These are phyloP conservation scores for Astropecten irregularis DNA, from an alignment of 53 echinoderm and acorn worm genomes.

Conservation along the genomic window DNA sequence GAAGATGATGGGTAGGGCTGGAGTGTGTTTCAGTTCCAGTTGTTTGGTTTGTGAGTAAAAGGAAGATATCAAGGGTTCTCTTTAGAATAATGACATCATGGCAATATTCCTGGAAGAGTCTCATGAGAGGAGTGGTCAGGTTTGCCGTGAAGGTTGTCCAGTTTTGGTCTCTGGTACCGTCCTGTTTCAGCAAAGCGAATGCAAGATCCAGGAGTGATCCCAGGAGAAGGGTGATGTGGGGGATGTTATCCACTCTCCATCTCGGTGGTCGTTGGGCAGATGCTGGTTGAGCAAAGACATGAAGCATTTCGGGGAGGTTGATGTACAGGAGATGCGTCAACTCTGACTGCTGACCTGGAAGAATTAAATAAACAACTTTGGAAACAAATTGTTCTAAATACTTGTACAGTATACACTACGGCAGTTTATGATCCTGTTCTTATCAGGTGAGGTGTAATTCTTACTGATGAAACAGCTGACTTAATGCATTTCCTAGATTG, in stretches of 20 bases:
- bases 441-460: too few species aligned
- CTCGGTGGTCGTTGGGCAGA: neutral
- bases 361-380: neutral
- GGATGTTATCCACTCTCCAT: neutral
- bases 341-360: neutral
- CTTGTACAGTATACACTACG: neutral
- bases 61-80: constrained; percentile 33
- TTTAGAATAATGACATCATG: constrained; percentile 40
- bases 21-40: neutral
- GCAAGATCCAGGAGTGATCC: constrained; percentile 29
- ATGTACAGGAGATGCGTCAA: neutral
- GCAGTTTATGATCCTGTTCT: too few species aligned
- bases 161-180: neutral
- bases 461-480: too few species aligned
- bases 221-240: neutral
- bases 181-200: neutral
- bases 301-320: constrained; percentile 17
- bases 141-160: neutral
- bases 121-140: neutral
- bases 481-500: too few species aligned
- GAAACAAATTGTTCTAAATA: neutral
- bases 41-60: neutral
- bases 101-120: neutral
- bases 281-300: neutral
- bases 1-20: neutral